Evolutionary conservation across 2,888 invertebrate species (phyloP).

Genomic region (Thalpophila matura): DNA sequence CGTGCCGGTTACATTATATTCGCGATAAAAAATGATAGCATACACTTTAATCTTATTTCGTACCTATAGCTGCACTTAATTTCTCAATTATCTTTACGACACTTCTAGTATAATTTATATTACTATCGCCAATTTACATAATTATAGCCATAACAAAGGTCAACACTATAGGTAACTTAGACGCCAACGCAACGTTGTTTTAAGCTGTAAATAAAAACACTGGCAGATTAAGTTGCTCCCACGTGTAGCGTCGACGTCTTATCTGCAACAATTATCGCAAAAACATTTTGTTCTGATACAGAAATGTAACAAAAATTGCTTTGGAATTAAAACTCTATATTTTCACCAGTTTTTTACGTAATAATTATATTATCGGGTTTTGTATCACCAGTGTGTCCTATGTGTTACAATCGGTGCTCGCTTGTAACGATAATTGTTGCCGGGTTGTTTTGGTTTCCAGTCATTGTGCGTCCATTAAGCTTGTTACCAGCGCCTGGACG

Average conservation of each 20-base stretch:
- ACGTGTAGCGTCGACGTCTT: slow-evolving; percentile 44
- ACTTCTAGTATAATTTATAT: too few species aligned
- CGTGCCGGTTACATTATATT: neutral
- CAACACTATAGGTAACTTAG: neutral
- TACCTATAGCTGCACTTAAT: neutral
- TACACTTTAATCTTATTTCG: neutral
- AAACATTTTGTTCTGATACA: slow-evolving; percentile 32
- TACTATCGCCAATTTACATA: too few species aligned
- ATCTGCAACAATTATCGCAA: slow-evolving; percentile 41
- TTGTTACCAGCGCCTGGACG: slow-evolving; percentile 65
- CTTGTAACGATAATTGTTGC: slow-evolving; percentile 69
- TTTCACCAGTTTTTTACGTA: slow-evolving; percentile 1
- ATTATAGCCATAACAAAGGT: neutral
- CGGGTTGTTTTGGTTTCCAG: slow-evolving; percentile 79
- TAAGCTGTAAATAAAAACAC: slow-evolving; percentile 37
- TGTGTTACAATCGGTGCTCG: slow-evolving; percentile 64
- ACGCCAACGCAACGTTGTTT: slow-evolving; percentile 11
- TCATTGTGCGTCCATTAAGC: slow-evolving; percentile 76
- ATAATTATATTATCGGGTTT: neutral
- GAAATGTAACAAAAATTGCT: slow-evolving; percentile 19
- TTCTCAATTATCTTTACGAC: neutral
- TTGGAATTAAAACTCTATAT: slow-evolving; percentile 4
- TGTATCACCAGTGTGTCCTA: slow-evolving; percentile 31
- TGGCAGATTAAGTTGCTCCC: slow-evolving; percentile 30
- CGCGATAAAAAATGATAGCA: slow-evolving; percentile 16